These are phyloP conservation scores for Crocidura indochinensis DNA, from an alignment of 2,797 vertebrate genomes.

Conservation along the genomic window DNA sequence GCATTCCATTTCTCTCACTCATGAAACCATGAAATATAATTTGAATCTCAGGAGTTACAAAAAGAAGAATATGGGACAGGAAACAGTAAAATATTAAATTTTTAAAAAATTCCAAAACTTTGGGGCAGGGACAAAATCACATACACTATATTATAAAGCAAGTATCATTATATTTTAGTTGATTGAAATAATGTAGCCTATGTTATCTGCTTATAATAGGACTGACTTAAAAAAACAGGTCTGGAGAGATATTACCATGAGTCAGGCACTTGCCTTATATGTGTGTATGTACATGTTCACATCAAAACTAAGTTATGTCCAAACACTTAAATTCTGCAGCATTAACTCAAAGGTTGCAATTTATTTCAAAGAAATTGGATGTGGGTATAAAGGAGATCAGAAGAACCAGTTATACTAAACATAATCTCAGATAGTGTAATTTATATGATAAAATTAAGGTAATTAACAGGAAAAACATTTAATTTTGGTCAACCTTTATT, in stretches of 20 bases:
- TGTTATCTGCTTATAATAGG: background rate
- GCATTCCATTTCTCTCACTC: no score
- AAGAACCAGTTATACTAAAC: background rate
- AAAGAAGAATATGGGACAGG: background rate
- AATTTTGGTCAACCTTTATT: slow-evolving; percentile 16
- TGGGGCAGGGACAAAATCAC: no score
- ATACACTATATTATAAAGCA: background rate
- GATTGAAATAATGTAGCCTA: slow-evolving; percentile 19
- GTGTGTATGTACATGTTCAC: background rate
- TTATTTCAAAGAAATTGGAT: background rate
- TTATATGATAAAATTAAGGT: slow-evolving; percentile 14
- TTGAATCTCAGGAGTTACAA: background rate
- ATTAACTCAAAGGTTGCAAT: slow-evolving; percentile 35
- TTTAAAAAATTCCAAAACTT: background rate
- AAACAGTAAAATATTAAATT: background rate
- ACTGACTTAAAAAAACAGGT: slow-evolving; percentile 33
- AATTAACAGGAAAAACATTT: slow-evolving; percentile 29
- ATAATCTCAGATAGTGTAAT: background rate
- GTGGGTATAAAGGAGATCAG: slow-evolving; percentile 16
- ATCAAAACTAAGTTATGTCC: slow-evolving; percentile 1
- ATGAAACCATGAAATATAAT: background rate
- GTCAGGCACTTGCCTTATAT: background rate
- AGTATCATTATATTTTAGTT: background rate
- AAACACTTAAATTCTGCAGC: background rate
- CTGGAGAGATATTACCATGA: no score